Base-by-base conservation (phyloP, 1,140 invertebrate species). In the Neodiprion lecontei region DNA sequence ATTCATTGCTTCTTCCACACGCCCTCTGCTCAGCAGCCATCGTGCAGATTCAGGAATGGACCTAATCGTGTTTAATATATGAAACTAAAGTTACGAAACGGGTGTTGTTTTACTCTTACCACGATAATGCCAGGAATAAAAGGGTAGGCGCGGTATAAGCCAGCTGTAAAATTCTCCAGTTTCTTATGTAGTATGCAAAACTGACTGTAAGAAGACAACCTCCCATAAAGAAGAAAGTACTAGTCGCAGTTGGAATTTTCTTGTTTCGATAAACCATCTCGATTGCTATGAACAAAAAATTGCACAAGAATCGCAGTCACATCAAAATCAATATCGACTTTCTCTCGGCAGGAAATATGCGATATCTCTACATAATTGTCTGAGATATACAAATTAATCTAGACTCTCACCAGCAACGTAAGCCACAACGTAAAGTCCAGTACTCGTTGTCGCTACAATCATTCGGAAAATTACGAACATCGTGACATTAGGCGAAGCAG, bases 201-300 rank as follows among this genome's bases (percentile, higher is more conserved):
- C 85, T 88, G 7, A 93, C 92, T 1, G 93, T 93, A 61, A 94
- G 85, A 82, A 95, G 91, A 72, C 94, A 94, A 48, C 95, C 95
- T 40, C 91, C 81, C 1, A 94, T 94, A 87, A 96, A 96, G 84
- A 95, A 95, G 86, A 94, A 93, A 79, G 91, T 92, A 7, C 93
- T 92, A 67, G 95, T 92, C 14, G 94, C 95, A 70, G 94, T 93
- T 67, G 94, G 89, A 61, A 93, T 90, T 67, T 95, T 90, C 82
- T 93, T 94, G 53, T 89, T 89, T 0, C 94, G 92, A 1, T 94
- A 94, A n/a, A 96, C 94, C 92, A 95, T 94, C 88, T 97, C 95
- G 83, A 96, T 89, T 73, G 94, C 95, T 94, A 78, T 53, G 89
- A 89, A 72, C 71, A 76, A 49, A 72, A 74, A 68, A 74, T 75